A percentile compares a stretch with the other conserved stretches of the same genome.
These are phyloP conservation scores for Hirundo rustica DNA, from an alignment of 2,797 vertebrate species.

Conservation along the genomic window DNA sequence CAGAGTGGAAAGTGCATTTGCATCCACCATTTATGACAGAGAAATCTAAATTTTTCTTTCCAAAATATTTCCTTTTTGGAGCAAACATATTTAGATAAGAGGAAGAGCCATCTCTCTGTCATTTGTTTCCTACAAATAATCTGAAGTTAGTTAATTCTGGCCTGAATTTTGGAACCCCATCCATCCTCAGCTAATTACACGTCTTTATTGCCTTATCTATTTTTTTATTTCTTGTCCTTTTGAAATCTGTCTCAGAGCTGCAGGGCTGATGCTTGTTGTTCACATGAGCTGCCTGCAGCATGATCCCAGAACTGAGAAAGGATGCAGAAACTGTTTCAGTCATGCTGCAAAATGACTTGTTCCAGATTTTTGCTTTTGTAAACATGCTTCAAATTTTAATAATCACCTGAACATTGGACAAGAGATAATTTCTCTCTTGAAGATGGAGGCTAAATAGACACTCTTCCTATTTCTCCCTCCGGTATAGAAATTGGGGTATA, in stretches of 20 bases:
- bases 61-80: not conserved
- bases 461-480: not conserved
- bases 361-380: not conserved
- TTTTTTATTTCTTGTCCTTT: not conserved
- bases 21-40: not conserved
- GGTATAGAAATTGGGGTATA: not conserved
- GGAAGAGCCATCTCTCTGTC: not conserved
- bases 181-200: not conserved
- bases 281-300: not conserved
- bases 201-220: not conserved
- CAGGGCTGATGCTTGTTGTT: not conserved
- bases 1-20: not conserved
- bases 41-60: not conserved
- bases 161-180: not conserved
- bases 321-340: not conserved
- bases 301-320: not conserved
- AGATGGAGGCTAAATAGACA: not conserved
- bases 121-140: not conserved
- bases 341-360: not conserved
- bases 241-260: not conserved
- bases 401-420: not conserved
- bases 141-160: not conserved
- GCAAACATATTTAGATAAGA: not conserved
- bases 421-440: not conserved
- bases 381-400: not conserved